phyloP scores from a whole-genome alignment of 2,113 vertebrate species.

The Rhinolophus sinicus region DNA sequence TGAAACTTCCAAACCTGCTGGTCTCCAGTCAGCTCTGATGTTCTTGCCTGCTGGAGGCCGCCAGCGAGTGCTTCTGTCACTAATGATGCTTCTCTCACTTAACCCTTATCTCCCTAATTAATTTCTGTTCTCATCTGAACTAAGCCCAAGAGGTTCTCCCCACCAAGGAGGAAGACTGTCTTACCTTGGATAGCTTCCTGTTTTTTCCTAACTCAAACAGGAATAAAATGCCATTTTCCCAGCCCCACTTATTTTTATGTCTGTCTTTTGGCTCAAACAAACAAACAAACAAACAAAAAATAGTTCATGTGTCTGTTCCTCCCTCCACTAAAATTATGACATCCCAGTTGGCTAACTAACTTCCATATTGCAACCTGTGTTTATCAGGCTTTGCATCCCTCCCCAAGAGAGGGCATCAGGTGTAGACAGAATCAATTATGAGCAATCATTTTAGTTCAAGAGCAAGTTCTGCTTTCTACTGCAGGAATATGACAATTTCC shows the following conservation, averaged over 20 bases:
- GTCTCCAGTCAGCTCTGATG: background rate
- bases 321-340: background rate
- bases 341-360: background rate
- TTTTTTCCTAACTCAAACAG: background rate
- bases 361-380: background rate
- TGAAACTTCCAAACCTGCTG: constrained; percentile 14
- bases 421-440: background rate
- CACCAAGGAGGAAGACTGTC: background rate
- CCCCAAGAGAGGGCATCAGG: background rate
- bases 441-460: background rate
- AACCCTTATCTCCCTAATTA: background rate
- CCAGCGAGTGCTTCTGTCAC: background rate
- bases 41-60: background rate
- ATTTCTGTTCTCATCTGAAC: background rate
- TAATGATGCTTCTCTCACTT: background rate
- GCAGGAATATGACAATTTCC: background rate
- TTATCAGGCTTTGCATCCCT: background rate
- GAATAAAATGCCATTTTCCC: constrained; percentile 4
- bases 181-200: background rate
- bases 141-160: background rate
- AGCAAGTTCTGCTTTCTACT: constrained; percentile 5
- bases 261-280: background rate
- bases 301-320: background rate
- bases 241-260: background rate
- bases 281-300: background rate